Base-by-base conservation (phyloP, 2,888 invertebrate genomes). In the Tolmerus cingulatus region DNA sequence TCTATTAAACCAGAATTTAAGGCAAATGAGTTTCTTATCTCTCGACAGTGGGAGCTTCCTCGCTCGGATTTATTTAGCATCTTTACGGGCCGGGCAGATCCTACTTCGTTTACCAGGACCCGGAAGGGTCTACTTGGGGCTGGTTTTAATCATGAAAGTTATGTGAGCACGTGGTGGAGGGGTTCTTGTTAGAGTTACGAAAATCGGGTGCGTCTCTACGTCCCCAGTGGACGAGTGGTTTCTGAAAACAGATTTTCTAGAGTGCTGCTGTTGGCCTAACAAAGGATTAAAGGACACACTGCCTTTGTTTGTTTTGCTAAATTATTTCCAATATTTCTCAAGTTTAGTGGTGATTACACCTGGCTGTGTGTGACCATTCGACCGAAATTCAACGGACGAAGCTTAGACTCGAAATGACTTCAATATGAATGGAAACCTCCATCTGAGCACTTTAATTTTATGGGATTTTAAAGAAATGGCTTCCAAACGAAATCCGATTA, bases 11-110 rank as follows among this genome's bases (percentile, higher is more conserved):
- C 43, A 37, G 23, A 43, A 78, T 78, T 43, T 78, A 43, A 78
- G 78, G 78, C 78, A 78, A 78, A 78, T 78, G 43, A 78, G 78
- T 78, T 78, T 43, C 78, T 78, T 78, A 78, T 78, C 78, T 66
- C 19, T 19, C 66, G 66, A 2, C 66, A 66, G 23, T 66, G 27
- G 66, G 12, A 66, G 66, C 66, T 66, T 27, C 23, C 66, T 23
- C 57, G 57, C 23, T 66, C 23, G 23, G 66, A 66, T 27, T 66
- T 66, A 66, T 66, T 66, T 66, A 66, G 27, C 66, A 66, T 66
- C 66, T 27, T 66, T 66, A 27, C 23, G 66, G 66, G 27, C 19
- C 19, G 66, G 23, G 66, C 66, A 66, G 23, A 27, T 9, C 66
- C 27, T 66, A 2, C 66, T 19, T 66, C 66, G 66, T 66, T 66